These are phyloP conservation scores for Xenopus petersii DNA, from an alignment of 2,797 vertebrate species.

Conservation along the genomic window DNA sequence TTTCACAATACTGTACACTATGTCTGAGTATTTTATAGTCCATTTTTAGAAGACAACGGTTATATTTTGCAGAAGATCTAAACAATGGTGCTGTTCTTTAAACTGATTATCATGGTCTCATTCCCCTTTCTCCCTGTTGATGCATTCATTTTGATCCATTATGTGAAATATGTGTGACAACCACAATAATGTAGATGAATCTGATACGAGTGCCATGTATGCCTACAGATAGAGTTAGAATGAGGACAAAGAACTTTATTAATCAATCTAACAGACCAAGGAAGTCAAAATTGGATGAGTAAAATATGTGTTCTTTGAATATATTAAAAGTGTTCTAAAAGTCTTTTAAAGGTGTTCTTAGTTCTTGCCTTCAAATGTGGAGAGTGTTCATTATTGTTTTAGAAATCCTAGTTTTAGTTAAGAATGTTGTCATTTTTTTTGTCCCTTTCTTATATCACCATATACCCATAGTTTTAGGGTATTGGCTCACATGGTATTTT, in stretches of 20 bases:
- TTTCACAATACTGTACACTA: slow-evolving; percentile 12
- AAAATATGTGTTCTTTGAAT: too few relatives aligned
- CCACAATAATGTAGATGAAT: slow-evolving; percentile 38
- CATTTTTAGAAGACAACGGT: slow-evolving; percentile 6
- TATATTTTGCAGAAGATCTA: slow-evolving; percentile 16
- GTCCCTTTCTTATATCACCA: too few relatives aligned
- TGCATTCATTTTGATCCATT: slow-evolving; percentile 29
- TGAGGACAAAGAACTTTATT: slow-evolving; percentile 25
- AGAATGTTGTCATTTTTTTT: too few relatives aligned
- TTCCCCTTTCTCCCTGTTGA: slow-evolving; percentile 18
- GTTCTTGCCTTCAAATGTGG: too few relatives aligned
- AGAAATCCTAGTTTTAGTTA: too few relatives aligned
- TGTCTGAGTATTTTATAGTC: slow-evolving; percentile 9
- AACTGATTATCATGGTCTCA: slow-evolving; percentile 28
- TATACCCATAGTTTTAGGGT: too few relatives aligned
- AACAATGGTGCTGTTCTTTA: slow-evolving; percentile 38
- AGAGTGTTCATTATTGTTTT: too few relatives aligned
- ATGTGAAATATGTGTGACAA: slow-evolving; percentile 32
- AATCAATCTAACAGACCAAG: slow-evolving; percentile 20
- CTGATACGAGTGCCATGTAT: slow-evolving; percentile 12
- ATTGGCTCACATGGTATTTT: too few relatives aligned
- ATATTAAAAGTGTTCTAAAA: too few relatives aligned
- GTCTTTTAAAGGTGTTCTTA: too few relatives aligned
- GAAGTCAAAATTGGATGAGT: too few relatives aligned
- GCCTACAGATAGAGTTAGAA: slow-evolving; percentile 22